Evolutionary conservation across 2,888 invertebrate genomes (phyloP), one percentile per base, ranked within the genome.

Genomic region (Rhodophaea formosa): DNA sequence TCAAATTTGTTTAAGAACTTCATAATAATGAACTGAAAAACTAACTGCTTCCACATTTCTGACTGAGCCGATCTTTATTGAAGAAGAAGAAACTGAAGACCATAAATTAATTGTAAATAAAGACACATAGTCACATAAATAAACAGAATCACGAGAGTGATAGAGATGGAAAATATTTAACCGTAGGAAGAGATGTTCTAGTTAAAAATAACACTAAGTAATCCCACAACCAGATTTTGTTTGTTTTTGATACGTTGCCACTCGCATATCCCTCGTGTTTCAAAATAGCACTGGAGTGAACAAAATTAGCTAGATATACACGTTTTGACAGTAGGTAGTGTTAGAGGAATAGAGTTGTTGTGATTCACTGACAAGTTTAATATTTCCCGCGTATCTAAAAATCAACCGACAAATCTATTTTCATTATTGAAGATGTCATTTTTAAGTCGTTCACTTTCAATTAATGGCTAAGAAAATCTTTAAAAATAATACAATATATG

Each of bases 261-360:
- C 49, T 56, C 39, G 47, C 46, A 14, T 14, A 39, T 47, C 23
- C 42, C 42, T 17, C 39, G 39, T 42, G 42, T 47, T 30, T 47
- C 32, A 14, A 39, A 47, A 56, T 56, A 56, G 39, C 39, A 56
- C 46, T 56, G 17, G 39, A 47, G 56, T 47, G 46, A 15, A 47
- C 35, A 16, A 56, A 49, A 56, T 12, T 51, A 23, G 23, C 3
- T 35, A 51, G 51, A 51, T 51, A 17, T 35, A 17, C 51, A 51
- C 51, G 35, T 5, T 51, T 51, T 35, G 17, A 51, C 51, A 17
- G 51, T 35, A 51, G 51, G 23, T 53, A 53, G 39, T 29, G 23
- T 53, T 53, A 15, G 43, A 43, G 16, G 29, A 42, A 29, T 53
- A 43, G n/a, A 30, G 29, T 14, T 56, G 23, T 55, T 46, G 14